A percentile compares a stretch with the other conserved stretches of the same genome.
phyloP scores from a whole-genome alignment of 2,113 vertebrate genomes.

The Pica pica region DNA sequence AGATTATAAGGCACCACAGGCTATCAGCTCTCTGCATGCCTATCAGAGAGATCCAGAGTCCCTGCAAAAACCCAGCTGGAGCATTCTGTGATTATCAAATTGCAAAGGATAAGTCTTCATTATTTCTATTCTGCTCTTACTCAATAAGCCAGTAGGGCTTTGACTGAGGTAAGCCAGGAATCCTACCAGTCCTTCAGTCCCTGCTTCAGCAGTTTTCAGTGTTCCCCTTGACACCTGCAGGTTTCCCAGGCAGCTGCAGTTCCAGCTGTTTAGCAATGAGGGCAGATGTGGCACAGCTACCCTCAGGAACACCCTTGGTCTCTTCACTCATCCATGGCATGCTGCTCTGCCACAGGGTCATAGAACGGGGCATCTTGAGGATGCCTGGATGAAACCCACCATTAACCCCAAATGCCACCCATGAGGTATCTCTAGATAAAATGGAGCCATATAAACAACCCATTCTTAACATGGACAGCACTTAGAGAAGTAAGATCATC shows the following conservation, averaged over 20 bases:
- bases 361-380: neutral
- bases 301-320: neutral
- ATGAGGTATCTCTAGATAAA: neutral
- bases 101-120: neutral
- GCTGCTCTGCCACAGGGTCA: neutral
- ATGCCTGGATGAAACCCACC: neutral
- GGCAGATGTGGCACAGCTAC: neutral
- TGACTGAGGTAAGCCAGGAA: neutral
- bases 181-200: neutral
- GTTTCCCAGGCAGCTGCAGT: neutral
- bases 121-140: neutral
- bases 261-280: neutral
- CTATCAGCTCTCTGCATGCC: neutral
- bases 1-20: slow-evolving; percentile 12
- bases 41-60: slow-evolving; percentile 26
- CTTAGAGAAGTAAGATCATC: neutral
- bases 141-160: neutral
- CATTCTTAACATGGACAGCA: neutral
- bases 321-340: neutral
- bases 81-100: neutral
- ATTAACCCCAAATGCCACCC: neutral
- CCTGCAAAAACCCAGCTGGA: slow-evolving; percentile 8
- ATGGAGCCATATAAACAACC: neutral
- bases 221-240: neutral
- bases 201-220: neutral